Evolutionary conservation across 2,888 invertebrate species (phyloP).

Genomic region (Thalpophila matura): DNA sequence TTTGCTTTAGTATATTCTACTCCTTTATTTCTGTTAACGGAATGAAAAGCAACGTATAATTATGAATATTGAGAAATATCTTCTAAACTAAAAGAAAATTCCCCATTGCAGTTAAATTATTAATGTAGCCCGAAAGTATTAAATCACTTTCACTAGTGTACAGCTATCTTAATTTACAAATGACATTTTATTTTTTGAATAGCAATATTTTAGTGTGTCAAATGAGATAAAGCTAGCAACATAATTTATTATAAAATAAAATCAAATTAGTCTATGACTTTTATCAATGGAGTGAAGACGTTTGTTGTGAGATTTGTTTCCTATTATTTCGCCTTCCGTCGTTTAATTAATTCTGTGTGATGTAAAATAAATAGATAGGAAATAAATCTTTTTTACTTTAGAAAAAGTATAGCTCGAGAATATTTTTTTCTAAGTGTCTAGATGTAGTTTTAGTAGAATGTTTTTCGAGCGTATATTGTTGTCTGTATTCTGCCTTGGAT

Average conservation of each 20-base stretch:
- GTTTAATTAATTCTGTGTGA: constrained; percentile 83
- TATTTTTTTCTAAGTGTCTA: constrained; percentile 81
- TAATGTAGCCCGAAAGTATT: too few relatives aligned
- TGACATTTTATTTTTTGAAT: constrained; percentile 36
- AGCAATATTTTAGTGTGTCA: constrained; percentile 45
- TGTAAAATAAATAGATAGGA: constrained; percentile 83
- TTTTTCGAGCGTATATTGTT: constrained; percentile 86
- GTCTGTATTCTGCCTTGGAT: constrained; percentile 85
- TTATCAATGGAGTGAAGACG: constrained; percentile 84
- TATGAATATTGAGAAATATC: not conserved
- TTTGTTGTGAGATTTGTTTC: constrained; percentile 86
- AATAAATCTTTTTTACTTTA: constrained; percentile 80
- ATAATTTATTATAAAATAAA: constrained; percentile 36
- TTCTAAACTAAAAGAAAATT: too few relatives aligned
- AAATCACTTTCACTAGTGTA: constrained; percentile 8
- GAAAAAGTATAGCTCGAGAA: constrained; percentile 75
- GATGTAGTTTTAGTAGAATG: constrained; percentile 86
- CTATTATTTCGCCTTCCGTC: constrained; percentile 87
- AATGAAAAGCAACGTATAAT: too few relatives aligned
- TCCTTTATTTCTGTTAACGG: too few relatives aligned
- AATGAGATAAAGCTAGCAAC: constrained; percentile 48
- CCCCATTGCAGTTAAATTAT: too few relatives aligned
- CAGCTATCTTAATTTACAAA: constrained; percentile 10
- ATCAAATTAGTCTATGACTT: constrained; percentile 84
- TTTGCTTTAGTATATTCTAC: not conserved